phyloP scores from a whole-genome alignment of 1,140 invertebrate genomes.

The Heliconius himera region DNA sequence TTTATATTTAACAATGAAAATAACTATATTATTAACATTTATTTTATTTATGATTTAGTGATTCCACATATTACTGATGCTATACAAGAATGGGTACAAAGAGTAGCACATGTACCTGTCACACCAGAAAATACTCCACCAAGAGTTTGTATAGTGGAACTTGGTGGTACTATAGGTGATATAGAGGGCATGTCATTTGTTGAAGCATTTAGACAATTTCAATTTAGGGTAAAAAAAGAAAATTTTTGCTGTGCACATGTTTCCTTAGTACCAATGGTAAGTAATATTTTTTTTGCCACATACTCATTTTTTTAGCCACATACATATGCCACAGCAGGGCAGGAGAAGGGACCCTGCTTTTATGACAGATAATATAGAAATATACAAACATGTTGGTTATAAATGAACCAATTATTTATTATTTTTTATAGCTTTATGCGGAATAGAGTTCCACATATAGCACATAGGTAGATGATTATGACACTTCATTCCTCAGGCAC shows the following conservation, averaged over 20 bases:
- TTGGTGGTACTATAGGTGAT: constrained; percentile 99
- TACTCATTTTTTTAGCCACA: too few relatives aligned
- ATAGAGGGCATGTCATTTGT: constrained; percentile 99
- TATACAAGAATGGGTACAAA: constrained; percentile 99
- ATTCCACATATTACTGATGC: constrained; percentile 99
- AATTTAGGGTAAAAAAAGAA: constrained; percentile 94
- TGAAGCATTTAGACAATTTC: constrained; percentile 99
- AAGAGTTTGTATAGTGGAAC: constrained; percentile 94
- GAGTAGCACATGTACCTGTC: constrained; percentile 94
- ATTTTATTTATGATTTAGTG: constrained; percentile 83
- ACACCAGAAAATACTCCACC: constrained; percentile 88
- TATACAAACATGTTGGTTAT: too few relatives aligned
- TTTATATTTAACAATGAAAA: too few relatives aligned
- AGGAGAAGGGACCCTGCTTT: too few relatives aligned
- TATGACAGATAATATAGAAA: too few relatives aligned
- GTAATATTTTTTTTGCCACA: background rate
- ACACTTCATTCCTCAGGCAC: too few relatives aligned
- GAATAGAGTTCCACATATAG: too few relatives aligned
- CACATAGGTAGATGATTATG: too few relatives aligned
- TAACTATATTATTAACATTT: constrained; percentile 1
- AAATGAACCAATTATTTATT: too few relatives aligned
- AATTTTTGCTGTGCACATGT: constrained; percentile 99
- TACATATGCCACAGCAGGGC: too few relatives aligned
- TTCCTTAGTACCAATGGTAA: constrained; percentile 94
- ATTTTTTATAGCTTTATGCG: too few relatives aligned